Evolutionary conservation across 2,888 invertebrate genomes (phyloP), one percentile per base, ranked within the genome.

Genomic region (Yponomeuta cagnagella): DNA sequence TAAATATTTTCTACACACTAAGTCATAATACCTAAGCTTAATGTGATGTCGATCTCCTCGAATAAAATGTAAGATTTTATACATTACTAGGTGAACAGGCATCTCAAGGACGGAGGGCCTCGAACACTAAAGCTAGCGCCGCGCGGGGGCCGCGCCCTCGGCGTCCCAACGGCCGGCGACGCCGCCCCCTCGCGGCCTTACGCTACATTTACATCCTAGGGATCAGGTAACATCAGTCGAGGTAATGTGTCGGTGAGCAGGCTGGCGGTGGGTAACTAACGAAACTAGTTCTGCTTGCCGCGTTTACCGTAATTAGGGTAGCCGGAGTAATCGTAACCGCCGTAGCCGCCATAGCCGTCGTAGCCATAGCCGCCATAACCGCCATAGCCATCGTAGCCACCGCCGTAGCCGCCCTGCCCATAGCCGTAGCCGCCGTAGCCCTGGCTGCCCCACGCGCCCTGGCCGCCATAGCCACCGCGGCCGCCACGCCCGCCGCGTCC

Each of bases 251-350:
- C 87, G 88, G 88, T 84, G 89, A 88, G 90, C 88, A 85, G 87
- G 85, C 84, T 81, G 80, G 84, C 86, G 82, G 75, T 79, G 82
- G 83, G 83, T 80, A 78, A 80, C 85, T 82, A 77, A 79, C 75
- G 75, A 52, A 77, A 82, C 85, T 91, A 91, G 85, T 89, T 87
- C 88, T 91, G 91, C 90, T 92, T 92, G 88, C 90, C 90, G 87
- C 91, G 91, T 92, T 91, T 96, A 95, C 96, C 96, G 93, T 96
- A 96, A 94, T 95, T 95, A 92, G 95, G 95, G 93, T 96, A 96
- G 93, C 95, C 95, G 87, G 95, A 94, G 93, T 95, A 95, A 92
- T 95, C 95, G 90, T 96, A 96, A 85, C 96, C 95, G 84, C 96
- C 95, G 90, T 96, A 96, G 81, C 95, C 95, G 80, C 95, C 94